These are phyloP conservation scores for Cricetomys ansorgei DNA, from an alignment of 2,113 vertebrate genomes.

Conservation along the genomic window DNA sequence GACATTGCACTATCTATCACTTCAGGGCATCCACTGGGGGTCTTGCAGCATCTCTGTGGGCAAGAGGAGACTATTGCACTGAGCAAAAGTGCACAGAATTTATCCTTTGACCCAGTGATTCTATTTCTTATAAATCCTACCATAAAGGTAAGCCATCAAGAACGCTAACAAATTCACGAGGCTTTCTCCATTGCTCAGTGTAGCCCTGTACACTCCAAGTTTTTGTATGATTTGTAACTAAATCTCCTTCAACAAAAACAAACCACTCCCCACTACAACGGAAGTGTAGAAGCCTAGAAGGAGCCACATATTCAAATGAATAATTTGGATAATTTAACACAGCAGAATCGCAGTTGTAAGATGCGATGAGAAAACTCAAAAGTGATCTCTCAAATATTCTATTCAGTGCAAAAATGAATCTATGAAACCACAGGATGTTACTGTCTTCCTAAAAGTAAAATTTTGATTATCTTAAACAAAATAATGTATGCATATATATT, in stretches of 20 bases:
- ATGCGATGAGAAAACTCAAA: not conserved
- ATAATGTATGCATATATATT: not conserved
- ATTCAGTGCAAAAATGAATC: not conserved
- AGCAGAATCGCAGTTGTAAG: not conserved
- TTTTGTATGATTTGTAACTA: slow-evolving; percentile 51
- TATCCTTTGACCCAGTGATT: not conserved
- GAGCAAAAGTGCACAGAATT: not conserved
- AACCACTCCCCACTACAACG: not conserved
- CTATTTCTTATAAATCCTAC: not conserved
- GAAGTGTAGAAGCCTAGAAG: not conserved
- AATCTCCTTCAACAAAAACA: slow-evolving; percentile 27
- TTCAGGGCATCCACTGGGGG: not conserved
- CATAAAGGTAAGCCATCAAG: not conserved
- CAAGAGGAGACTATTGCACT: not conserved
- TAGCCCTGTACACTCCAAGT: not conserved
- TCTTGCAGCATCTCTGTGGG: not conserved
- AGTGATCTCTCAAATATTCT: not conserved
- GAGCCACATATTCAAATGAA: not conserved
- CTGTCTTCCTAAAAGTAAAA: not conserved
- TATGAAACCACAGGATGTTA: not conserved
- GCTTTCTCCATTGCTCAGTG: not conserved
- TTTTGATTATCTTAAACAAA: not conserved
- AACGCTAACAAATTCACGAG: slow-evolving; percentile 12
- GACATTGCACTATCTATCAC: not conserved
- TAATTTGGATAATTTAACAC: not conserved